phyloP scores from a whole-genome alignment of 2,888 invertebrate species.

The Caenorhabditis sp. region DNA sequence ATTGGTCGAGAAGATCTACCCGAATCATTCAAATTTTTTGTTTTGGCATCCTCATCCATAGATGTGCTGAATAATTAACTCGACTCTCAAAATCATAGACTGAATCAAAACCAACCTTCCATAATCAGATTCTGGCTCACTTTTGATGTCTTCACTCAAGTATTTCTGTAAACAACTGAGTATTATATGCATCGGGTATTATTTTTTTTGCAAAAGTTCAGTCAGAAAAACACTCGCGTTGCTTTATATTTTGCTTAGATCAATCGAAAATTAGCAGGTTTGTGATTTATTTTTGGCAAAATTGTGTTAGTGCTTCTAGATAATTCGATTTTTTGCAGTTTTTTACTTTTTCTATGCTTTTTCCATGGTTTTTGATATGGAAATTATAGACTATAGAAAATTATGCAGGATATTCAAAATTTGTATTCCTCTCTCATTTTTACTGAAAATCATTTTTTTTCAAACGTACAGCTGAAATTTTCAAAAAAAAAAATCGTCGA shows the following conservation, averaged over 20 bases:
- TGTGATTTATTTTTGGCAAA: too few species aligned
- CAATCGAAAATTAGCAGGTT: neutral
- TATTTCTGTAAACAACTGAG: constrained; percentile 19
- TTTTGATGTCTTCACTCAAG: constrained; percentile 10
- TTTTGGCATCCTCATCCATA: neutral
- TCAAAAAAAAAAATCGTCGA: too few species aligned
- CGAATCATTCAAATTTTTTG: neutral
- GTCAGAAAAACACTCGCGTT: neutral
- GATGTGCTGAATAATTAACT: too few species aligned
- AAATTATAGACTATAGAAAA: neutral
- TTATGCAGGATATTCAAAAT: too few species aligned
- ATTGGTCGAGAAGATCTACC: constrained; percentile 18
- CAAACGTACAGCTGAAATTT: too few species aligned
- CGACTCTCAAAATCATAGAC: too few species aligned
- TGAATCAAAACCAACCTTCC: too few species aligned
- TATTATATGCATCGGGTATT: too few species aligned
- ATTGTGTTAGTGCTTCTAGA: neutral
- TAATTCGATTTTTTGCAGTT: neutral
- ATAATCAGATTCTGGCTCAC: constrained; percentile 31
- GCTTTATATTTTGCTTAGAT: neutral
- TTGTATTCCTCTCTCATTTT: too few species aligned
- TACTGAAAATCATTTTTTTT: too few species aligned
- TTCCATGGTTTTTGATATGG: neutral
- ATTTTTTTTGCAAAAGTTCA: too few species aligned
- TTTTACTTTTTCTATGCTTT: neutral